A percentile compares a stretch with the other conserved stretches of the same genome.
These are phyloP conservation scores for Damaliscus lunatus DNA, from an alignment of 2,113 vertebrate genomes.

Conservation along the genomic window DNA sequence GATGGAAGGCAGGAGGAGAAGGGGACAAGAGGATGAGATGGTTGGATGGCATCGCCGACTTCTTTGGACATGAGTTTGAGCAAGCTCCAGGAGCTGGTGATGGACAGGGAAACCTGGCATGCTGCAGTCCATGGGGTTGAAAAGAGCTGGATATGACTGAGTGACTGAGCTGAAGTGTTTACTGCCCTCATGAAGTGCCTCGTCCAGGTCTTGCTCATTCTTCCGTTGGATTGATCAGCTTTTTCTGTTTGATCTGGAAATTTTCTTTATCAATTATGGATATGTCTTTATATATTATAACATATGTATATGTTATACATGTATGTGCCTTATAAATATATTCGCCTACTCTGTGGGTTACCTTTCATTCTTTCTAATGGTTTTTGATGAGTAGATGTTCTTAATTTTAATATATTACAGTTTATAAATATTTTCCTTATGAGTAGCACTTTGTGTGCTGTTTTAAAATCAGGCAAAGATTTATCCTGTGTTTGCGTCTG, in stretches of 20 bases:
- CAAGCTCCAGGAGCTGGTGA: not conserved
- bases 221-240: not conserved
- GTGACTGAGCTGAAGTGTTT: not conserved
- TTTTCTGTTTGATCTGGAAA: not conserved
- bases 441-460: not conserved
- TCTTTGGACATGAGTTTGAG: not conserved
- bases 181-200: not conserved
- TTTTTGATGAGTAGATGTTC: not conserved
- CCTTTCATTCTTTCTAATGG: not conserved
- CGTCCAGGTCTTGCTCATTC: not conserved
- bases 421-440: not conserved
- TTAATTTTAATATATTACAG: not conserved
- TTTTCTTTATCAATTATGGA: not conserved
- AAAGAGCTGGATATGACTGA: not conserved
- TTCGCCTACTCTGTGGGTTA: not conserved
- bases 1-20: not conserved
- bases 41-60: not conserved
- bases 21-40: not conserved
- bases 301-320: not conserved
- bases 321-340: not conserved
- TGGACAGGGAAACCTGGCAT: not conserved
- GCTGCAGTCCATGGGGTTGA: not conserved
- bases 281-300: not conserved
- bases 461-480: not conserved
- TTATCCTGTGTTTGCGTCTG: not conserved